A percentile compares a stretch with the other conserved stretches of the same genome.
phyloP scores from a whole-genome alignment of 2,113 vertebrate species.

The Scalopus aquaticus region DNA sequence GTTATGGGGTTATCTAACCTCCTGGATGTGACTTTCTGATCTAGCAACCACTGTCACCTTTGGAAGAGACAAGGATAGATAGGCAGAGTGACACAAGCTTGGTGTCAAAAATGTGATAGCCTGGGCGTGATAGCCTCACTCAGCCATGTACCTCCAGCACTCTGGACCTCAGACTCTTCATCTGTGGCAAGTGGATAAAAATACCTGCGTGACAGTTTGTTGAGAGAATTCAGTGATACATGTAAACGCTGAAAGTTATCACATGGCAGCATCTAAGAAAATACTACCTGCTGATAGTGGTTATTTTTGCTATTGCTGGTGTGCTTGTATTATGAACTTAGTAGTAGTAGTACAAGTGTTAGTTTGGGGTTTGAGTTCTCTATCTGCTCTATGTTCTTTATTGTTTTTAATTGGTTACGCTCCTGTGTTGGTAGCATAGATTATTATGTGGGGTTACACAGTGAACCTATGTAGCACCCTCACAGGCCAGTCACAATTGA shows the following conservation, averaged over 20 bases:
- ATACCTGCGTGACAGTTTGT: background rate
- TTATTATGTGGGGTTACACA: background rate
- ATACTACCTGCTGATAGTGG: background rate
- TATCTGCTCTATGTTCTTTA: background rate
- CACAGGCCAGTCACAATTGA: background rate
- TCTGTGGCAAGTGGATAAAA: background rate
- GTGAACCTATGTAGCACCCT: background rate
- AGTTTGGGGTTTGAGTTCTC: background rate
- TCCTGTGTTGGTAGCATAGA: fast-evolving
- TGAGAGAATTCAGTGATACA: background rate
- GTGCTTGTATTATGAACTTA: background rate
- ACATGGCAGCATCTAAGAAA: background rate
- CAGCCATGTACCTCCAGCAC: background rate
- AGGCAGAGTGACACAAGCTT: background rate
- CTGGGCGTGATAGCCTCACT: background rate
- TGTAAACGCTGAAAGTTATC: background rate
- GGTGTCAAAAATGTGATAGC: background rate
- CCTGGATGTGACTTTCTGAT: too few relatives aligned
- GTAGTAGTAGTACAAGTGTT: background rate
- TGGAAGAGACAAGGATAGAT: background rate
- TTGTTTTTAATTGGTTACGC: background rate
- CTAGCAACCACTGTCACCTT: background rate
- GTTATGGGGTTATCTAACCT: background rate
- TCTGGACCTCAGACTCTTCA: background rate
- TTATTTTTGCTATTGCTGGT: background rate